A percentile compares a stretch with the other conserved stretches of the same genome.
phyloP scores from a whole-genome alignment of 2,113 vertebrate species.

The Cervus canadensis region DNA sequence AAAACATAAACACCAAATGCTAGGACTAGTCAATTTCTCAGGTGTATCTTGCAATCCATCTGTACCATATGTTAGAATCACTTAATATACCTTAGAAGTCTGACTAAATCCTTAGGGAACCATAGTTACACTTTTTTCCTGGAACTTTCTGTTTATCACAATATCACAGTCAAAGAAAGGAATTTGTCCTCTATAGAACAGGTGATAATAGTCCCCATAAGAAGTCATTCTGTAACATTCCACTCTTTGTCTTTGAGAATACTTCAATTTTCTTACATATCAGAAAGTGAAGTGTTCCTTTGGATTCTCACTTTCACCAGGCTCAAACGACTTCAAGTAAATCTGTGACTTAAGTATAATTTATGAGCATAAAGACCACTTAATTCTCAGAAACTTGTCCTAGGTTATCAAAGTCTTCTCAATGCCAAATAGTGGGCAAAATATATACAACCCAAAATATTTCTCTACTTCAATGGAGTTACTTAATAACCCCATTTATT shows the following conservation, averaged over 20 bases:
- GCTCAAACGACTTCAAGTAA: constrained; percentile 9
- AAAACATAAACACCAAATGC: constrained; percentile 60
- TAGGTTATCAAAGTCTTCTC: not conserved
- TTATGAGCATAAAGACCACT: not conserved
- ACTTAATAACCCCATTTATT: not conserved
- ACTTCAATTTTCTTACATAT: not conserved
- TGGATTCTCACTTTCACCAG: not conserved
- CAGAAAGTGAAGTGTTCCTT: not conserved
- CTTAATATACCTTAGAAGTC: not conserved
- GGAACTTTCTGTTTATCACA: constrained; percentile 10
- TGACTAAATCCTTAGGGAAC: not conserved
- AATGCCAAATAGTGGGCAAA: not conserved
- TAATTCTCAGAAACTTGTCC: not conserved
- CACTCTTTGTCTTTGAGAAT: not conserved
- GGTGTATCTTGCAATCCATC: constrained; percentile 51
- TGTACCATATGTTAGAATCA: constrained; percentile 48
- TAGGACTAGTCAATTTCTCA: constrained; percentile 25
- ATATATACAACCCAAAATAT: not conserved
- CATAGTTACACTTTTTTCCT: constrained; percentile 33
- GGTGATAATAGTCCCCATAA: not conserved
- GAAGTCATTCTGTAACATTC: constrained; percentile 16
- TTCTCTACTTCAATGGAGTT: not conserved
- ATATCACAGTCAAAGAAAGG: constrained; percentile 2
- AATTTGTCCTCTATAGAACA: not conserved
- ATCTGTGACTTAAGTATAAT: constrained; percentile 27